Base-by-base conservation (phyloP, 2,888 invertebrate genomes). In the Sinodicranocentrus sp. region DNA sequence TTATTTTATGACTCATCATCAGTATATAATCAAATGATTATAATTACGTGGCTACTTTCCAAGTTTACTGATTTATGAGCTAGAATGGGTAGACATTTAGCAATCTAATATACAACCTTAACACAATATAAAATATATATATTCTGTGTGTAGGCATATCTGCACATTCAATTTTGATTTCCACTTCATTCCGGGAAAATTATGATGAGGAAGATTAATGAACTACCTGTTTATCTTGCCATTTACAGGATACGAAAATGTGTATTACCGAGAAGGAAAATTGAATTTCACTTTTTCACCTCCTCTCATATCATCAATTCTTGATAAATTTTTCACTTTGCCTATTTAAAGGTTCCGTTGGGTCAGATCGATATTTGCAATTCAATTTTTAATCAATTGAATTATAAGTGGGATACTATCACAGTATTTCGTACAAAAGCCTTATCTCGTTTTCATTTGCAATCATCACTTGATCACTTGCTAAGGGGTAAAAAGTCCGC, bases 21-120 rank as follows among this genome's bases (percentile, higher is more conserved):
- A 48, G 48, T 15, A 17, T 48, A 48, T 48, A 48, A 48, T 15
- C 48, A 48, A 15, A 15, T 59, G 15, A 59, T 21, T 59, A 59
- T 59, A 59, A 59, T 59, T 21, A 59, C 21, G 21, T 59, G 59
- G 59, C 59, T 23, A 59, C 15, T 59, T 59, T 59, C 59, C 59
- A 59, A 23, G 13, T 23, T 23, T 17, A 8, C 17, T 59, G 59
- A 59, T 59, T 59, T 59, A 59, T 59, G 59, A 2, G 52, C 17
- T 52, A 52, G 52, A 52, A 33, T n/a, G n/a, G n/a, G n/a, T n/a
- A n/a, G n/a, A n/a, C n/a, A n/a, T n/a, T n/a, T n/a, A 39, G 39
- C 5, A 39, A 39, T 13, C 39, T 39, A 39, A 39, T 13, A 39
- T 39, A 39, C 13, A 5, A 13, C 39, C 5, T 5, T 13, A 39